Conservation (phyloP, 2,113 vertebrate species). For the Panthera leo region DNA sequence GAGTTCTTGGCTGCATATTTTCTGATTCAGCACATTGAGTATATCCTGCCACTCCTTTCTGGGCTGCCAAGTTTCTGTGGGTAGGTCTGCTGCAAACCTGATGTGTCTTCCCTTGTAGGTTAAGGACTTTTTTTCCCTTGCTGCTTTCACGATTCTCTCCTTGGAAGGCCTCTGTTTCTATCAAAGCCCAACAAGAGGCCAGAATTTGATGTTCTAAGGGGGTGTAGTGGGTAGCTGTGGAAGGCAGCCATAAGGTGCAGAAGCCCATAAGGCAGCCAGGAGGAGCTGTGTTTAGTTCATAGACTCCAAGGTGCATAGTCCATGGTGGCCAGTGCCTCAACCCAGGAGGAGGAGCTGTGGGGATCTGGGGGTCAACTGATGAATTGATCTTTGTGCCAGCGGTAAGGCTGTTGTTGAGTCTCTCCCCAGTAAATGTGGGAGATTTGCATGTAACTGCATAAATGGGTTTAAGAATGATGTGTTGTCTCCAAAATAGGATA, state of each 20-base stretch:
- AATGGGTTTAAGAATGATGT: background rate
- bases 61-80: too few relatives aligned
- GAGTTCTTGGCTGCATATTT: too few relatives aligned
- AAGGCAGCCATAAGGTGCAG: background rate
- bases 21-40: too few relatives aligned
- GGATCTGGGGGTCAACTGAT: background rate
- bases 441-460: background rate
- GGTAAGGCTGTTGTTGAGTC: background rate
- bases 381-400: background rate
- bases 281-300: background rate
- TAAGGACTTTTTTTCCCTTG: too few relatives aligned
- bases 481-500: background rate
- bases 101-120: too few relatives aligned
- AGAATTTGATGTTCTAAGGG: background rate
- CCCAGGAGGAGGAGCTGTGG: background rate
- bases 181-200: background rate
- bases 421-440: too few relatives aligned
- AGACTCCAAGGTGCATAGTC: background rate
- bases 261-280: background rate
- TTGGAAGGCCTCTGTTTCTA: background rate
- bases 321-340: background rate
- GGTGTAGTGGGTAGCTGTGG: background rate
- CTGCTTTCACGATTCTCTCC: too few relatives aligned
- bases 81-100: too few relatives aligned
- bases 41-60: too few relatives aligned